phyloP scores from a whole-genome alignment of 2,888 invertebrate species.

The Catotricha subobsoleta region DNA sequence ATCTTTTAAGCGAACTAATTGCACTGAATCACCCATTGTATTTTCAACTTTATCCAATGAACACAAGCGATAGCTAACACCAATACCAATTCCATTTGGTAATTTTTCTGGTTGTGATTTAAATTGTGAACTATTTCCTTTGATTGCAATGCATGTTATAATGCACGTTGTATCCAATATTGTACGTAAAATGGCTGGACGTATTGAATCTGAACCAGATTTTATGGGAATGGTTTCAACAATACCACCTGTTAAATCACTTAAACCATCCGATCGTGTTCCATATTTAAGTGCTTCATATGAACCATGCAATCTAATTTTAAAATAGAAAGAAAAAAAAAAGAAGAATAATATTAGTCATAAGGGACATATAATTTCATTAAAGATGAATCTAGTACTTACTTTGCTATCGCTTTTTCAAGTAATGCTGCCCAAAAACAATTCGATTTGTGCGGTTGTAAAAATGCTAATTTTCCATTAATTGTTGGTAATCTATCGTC shows the following conservation, averaged over 20 bases:
- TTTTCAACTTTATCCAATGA: slow-evolving; percentile 58
- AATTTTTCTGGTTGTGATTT: slow-evolving; percentile 43
- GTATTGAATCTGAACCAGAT: slow-evolving; percentile 49
- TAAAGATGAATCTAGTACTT: slow-evolving; percentile 22
- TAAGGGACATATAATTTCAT: too few species aligned
- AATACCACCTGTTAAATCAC: slow-evolving; percentile 77
- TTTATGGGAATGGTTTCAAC: slow-evolving; percentile 62
- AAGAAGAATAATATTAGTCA: too few species aligned
- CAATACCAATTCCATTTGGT: slow-evolving; percentile 47
- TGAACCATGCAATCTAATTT: slow-evolving; percentile 65
- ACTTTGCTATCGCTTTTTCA: slow-evolving; percentile 89
- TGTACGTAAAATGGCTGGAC: slow-evolving; percentile 40
- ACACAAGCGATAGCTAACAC: slow-evolving; percentile 62
- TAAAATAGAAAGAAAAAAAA: too few species aligned
- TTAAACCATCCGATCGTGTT: slow-evolving; percentile 69
- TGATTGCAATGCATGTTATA: slow-evolving; percentile 55
- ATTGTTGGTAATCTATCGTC: slow-evolving; percentile 81
- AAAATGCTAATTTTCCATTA: slow-evolving; percentile 67
- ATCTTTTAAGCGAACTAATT: slow-evolving; percentile 51
- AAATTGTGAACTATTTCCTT: slow-evolving; percentile 28
- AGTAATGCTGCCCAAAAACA: slow-evolving; percentile 79
- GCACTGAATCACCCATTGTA: slow-evolving; percentile 48
- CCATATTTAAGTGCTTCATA: slow-evolving; percentile 88
- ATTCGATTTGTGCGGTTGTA: slow-evolving; percentile 61
- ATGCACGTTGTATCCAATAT: slow-evolving; percentile 68